phyloP scores from a whole-genome alignment of 2,888 invertebrate genomes.

The Cheiracanthium punctorium region DNA sequence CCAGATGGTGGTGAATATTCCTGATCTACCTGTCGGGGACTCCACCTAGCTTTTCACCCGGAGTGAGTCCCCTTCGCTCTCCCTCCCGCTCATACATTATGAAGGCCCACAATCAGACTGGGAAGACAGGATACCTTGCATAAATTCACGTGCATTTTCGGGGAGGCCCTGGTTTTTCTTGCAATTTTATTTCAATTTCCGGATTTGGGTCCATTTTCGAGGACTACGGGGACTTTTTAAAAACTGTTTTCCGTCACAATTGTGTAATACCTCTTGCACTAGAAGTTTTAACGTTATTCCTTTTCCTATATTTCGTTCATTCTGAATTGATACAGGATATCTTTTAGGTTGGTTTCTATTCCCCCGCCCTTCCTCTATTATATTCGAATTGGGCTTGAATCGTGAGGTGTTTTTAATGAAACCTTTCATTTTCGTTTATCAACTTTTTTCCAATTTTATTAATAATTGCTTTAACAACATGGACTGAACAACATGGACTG shows the following conservation, averaged over 20 bases:
- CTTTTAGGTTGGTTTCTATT: conserved; percentile 42
- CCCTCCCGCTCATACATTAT: conserved; percentile 48
- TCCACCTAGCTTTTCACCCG: conserved; percentile 34
- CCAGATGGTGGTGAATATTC: conserved; percentile 52
- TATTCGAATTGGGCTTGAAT: too few relatives aligned
- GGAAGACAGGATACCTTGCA: conserved; percentile 36
- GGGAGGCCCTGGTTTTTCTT: conserved; percentile 20
- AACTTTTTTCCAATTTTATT: too few relatives aligned
- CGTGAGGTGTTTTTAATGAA: too few relatives aligned
- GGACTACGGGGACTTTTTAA: conserved; percentile 29
- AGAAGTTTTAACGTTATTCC: conserved; percentile 35
- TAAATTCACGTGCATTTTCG: conserved; percentile 47
- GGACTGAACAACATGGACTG: too few relatives aligned
- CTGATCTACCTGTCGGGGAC: conserved; percentile 49
- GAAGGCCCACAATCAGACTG: conserved; percentile 24
- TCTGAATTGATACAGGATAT: conserved; percentile 47
- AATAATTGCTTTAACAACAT: too few relatives aligned
- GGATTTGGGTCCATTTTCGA: conserved; percentile 52
- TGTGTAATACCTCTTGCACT: conserved; percentile 35
- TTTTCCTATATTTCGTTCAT: conserved; percentile 18
- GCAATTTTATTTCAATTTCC: conserved; percentile 56
- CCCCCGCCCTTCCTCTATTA: too few relatives aligned
- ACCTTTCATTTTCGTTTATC: too few relatives aligned
- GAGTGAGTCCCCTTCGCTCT: conserved; percentile 19
- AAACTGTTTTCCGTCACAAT: conserved; percentile 42